Conservation (phyloP, 2,113 vertebrate genomes). For the Cygnus buccinator region DNA sequence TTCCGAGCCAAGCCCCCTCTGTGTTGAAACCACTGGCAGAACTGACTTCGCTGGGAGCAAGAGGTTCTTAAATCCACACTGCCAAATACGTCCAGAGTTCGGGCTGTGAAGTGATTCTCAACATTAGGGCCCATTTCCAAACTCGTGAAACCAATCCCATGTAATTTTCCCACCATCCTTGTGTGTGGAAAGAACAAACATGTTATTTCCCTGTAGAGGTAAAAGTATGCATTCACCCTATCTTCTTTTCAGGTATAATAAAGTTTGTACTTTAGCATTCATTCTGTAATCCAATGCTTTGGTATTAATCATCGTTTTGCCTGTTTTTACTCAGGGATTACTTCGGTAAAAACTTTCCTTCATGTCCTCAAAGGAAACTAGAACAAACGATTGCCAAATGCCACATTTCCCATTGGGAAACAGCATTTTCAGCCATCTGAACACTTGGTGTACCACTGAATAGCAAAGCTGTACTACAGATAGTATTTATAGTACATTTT, state of each 20-base stretch:
- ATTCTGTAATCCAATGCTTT: background rate
- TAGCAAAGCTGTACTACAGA: conserved; percentile 21
- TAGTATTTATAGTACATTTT: conserved; percentile 70
- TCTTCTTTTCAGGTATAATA: conserved; percentile 7
- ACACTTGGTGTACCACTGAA: conserved; percentile 30
- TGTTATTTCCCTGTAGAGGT: conserved; percentile 19
- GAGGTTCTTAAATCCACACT: background rate
- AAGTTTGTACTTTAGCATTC: background rate
- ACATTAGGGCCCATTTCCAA: conserved; percentile 45
- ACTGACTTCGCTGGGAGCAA: background rate
- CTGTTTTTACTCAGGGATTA: background rate
- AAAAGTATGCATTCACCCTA: conserved; percentile 11
- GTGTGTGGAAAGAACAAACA: background rate
- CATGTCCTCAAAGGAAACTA: conserved; percentile 33
- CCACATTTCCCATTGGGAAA: conserved; percentile 61
- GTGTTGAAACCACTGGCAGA: conserved; percentile 43
- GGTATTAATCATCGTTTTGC: background rate
- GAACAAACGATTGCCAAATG: conserved; percentile 7
- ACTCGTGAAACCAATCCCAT: conserved; percentile 27
- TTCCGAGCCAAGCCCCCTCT: background rate
- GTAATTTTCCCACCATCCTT: conserved; percentile 32
- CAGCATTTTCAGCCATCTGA: conserved; percentile 52
- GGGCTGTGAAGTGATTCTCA: conserved; percentile 32
- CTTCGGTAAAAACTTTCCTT: conserved; percentile 29
- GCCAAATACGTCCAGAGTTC: conserved; percentile 37